Percentiles rank a stretch among this genome's conserved stretches.
Evolutionary conservation across 2,113 vertebrate genomes (phyloP).

Genomic region (Zapornia atra): DNA sequence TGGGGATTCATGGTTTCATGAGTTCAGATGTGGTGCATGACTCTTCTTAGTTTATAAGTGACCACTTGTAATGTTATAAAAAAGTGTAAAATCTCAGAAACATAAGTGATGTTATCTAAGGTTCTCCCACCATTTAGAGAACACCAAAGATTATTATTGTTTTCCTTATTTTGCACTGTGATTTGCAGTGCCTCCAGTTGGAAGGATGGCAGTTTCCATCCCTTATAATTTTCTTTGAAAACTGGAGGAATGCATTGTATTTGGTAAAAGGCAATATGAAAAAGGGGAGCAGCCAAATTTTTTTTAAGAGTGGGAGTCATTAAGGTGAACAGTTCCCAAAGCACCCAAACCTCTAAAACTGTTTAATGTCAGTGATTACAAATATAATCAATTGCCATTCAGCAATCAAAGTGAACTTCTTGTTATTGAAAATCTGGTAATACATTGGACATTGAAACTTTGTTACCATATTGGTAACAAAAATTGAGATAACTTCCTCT

Average conservation of each 20-base stretch:
- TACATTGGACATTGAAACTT: not conserved
- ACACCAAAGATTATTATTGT: not conserved
- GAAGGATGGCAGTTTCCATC: not conserved
- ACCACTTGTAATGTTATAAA: not conserved
- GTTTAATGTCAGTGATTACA: not conserved
- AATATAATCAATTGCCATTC: not conserved
- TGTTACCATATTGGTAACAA: not conserved
- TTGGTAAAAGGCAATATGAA: not conserved
- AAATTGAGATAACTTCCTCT: not conserved
- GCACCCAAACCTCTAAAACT: not conserved
- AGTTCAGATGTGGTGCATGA: not conserved
- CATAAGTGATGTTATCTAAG: not conserved
- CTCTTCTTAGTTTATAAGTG: not conserved
- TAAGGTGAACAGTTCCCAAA: not conserved
- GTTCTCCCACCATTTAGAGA: not conserved
- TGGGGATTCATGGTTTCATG: not conserved
- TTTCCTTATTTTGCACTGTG: not conserved
- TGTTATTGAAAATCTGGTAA: not conserved
- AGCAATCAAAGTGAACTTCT: not conserved
- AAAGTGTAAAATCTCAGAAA: not conserved
- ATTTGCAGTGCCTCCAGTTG: not conserved
- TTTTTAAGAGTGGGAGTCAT: not conserved
- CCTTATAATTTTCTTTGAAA: not conserved
- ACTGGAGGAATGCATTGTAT: not conserved
- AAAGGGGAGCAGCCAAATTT: not conserved